Percentiles rank a stretch among this genome's conserved stretches.
These are phyloP conservation scores for Hozukius guyotensis DNA, from an alignment of 2,797 vertebrate species.

Conservation along the genomic window DNA sequence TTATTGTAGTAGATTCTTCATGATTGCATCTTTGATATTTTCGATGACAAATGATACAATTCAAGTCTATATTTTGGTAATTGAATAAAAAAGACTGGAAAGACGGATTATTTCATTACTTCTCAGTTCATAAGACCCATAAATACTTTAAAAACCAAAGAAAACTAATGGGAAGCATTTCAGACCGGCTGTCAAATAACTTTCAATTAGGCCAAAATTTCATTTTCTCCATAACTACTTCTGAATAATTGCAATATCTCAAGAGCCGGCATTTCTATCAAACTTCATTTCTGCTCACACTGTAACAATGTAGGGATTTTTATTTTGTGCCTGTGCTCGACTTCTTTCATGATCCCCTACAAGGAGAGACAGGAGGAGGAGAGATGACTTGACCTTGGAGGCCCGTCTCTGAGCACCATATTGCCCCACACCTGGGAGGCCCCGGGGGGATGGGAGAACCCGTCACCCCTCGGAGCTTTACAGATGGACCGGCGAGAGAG, in stretches of 20 bases:
- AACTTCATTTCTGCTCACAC: neutral
- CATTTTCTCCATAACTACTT: constrained; percentile 10
- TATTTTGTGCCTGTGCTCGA: neutral
- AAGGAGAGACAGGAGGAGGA: neutral
- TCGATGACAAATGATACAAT: neutral
- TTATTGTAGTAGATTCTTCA: neutral
- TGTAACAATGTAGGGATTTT: neutral
- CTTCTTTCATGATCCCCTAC: neutral
- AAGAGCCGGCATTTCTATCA: neutral
- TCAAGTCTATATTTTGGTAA: neutral
- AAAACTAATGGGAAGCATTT: constrained; percentile 7
- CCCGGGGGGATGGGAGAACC: constrained; percentile 43
- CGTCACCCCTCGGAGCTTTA: constrained; percentile 35
- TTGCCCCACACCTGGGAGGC: constrained; percentile 70
- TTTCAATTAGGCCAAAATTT: constrained; percentile 19
- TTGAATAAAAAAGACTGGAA: neutral
- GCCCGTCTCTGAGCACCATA: constrained; percentile 54
- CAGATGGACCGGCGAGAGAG: constrained; percentile 63
- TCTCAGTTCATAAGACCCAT: neutral
- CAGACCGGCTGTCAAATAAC: constrained; percentile 21
- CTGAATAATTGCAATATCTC: neutral
- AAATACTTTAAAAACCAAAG: constrained; percentile 16
- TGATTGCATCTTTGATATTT: neutral
- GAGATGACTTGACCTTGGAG: constrained; percentile 31
- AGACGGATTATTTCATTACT: neutral